A percentile compares a stretch with the other conserved stretches of the same genome.
phyloP scores from a whole-genome alignment of 2,113 vertebrate genomes.

The Brienomyrus brachyistius region DNA sequence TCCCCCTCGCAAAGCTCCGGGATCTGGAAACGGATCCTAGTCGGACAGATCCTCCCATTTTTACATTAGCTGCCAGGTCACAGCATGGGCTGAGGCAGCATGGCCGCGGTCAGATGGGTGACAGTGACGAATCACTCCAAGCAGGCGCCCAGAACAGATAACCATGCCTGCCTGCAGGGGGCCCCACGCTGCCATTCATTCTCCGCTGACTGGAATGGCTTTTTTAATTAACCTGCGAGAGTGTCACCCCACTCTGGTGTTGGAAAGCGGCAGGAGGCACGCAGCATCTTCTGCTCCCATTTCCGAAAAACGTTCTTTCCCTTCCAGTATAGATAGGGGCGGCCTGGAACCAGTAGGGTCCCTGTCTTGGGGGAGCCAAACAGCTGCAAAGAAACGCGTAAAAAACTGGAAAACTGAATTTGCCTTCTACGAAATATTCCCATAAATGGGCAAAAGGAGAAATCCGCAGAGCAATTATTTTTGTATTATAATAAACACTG shows the following conservation, averaged over 20 bases:
- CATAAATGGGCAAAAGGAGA: neutral
- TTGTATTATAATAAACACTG: neutral
- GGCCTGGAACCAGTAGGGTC: neutral
- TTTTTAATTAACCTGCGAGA: conserved; percentile 76
- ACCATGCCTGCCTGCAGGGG: conserved; percentile 42
- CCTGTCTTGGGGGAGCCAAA: neutral
- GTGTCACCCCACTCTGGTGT: conserved; percentile 35
- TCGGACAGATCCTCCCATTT: conserved; percentile 1
- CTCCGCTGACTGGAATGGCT: conserved; percentile 69
- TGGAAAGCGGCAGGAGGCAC: neutral
- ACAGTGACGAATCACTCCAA: conserved; percentile 71
- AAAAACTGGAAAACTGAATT: neutral
- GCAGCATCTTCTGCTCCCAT: neutral
- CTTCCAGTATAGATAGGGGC: neutral
- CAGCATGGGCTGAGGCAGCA: conserved; percentile 30
- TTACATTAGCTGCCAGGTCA: conserved; percentile 35
- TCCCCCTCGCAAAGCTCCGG: neutral
- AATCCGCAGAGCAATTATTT: neutral
- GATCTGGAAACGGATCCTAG: neutral
- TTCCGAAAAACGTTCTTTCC: neutral
- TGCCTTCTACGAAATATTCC: neutral
- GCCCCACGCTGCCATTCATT: conserved; percentile 36
- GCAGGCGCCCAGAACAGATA: conserved; percentile 44
- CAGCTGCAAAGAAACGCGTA: neutral
- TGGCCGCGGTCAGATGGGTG: conserved; percentile 44